A percentile compares a stretch with the other conserved stretches of the same genome.
These are phyloP conservation scores for Erpetoichthys calabaricus DNA, from an alignment of 2,797 vertebrate species.

Conservation along the genomic window DNA sequence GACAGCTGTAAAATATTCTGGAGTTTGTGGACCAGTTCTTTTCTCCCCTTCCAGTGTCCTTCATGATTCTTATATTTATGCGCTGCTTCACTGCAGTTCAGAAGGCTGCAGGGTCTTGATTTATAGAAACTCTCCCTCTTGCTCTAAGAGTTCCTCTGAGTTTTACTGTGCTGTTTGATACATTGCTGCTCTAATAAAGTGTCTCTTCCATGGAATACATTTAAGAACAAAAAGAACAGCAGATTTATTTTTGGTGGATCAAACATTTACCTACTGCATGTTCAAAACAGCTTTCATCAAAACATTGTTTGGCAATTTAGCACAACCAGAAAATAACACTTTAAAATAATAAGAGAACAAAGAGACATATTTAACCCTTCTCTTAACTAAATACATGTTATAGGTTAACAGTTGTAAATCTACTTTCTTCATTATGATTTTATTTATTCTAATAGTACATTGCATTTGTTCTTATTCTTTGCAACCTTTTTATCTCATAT, in stretches of 20 bases:
- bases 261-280: not conserved
- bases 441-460: too few relatives aligned
- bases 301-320: not conserved
- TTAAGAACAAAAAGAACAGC: not conserved
- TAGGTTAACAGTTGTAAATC: too few relatives aligned
- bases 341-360: too few relatives aligned
- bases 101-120: not conserved
- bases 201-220: not conserved
- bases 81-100: not conserved
- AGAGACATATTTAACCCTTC: too few relatives aligned
- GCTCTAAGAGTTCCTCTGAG: not conserved
- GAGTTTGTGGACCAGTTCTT: too few relatives aligned
- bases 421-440: too few relatives aligned
- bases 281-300: not conserved
- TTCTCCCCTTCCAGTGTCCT: conserved; percentile 1
- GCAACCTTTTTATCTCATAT: too few relatives aligned
- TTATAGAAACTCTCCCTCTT: conserved; percentile 1
- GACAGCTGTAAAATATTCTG: too few relatives aligned
- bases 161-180: not conserved
- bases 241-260: conserved; percentile 1
- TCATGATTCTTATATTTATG: conserved; percentile 1
- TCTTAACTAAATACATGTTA: too few relatives aligned
- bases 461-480: too few relatives aligned
- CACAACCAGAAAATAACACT: not conserved
- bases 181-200: not conserved